Evolutionary conservation across 1,140 invertebrate species (phyloP), one percentile per base, ranked within the genome.

Genomic region (Sinella curviseta): DNA sequence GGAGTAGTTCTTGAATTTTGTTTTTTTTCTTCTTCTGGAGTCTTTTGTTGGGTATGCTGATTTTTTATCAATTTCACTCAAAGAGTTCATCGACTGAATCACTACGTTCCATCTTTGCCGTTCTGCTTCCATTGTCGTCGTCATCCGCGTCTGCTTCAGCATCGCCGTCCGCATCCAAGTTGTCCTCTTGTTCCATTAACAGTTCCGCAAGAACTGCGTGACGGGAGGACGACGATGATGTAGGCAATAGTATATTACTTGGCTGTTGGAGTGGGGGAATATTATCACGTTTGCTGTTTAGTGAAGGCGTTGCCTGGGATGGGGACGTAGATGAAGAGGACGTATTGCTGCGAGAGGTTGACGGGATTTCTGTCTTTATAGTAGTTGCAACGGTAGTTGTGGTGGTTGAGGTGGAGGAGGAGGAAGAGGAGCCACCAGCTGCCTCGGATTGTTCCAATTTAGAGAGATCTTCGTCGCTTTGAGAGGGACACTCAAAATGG

Each of bases 401-500:
- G 24, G 3, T n/a, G 24, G 57, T 26, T 17, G 57, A 17, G 24
- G 57, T 60, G 24, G 57, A n/a, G 12, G 28, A 8, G 31, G 1
- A 4, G 12, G 31, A 4, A 8, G 57, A 65, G 8, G 57, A 17
- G 57, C 57, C 26, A 12, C 8, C 57, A 65, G 26, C 57, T 26
- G 16, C 14, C 4, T 70, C 65, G 1, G 65, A n/a, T 12, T 31
- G 65, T 30, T 70, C 65, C 14, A n/a, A n/a, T 8, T 17, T 4
- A 4, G 26, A 14, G 8, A 77, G 3, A 55, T 83, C 80, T 48
- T 90, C 89, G 81, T 89, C 88, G 34, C 82, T 82, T 86, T 93
- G 92, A 20, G 93, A 91, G 16, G 96, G 96, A 86, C 95, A 97
- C 88, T 99, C 97, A 87, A 99, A 94, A 88, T 99, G 97, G 33